Conservation (phyloP, 2,888 invertebrate genomes). For the Sphaerophoria rueppellii region DNA sequence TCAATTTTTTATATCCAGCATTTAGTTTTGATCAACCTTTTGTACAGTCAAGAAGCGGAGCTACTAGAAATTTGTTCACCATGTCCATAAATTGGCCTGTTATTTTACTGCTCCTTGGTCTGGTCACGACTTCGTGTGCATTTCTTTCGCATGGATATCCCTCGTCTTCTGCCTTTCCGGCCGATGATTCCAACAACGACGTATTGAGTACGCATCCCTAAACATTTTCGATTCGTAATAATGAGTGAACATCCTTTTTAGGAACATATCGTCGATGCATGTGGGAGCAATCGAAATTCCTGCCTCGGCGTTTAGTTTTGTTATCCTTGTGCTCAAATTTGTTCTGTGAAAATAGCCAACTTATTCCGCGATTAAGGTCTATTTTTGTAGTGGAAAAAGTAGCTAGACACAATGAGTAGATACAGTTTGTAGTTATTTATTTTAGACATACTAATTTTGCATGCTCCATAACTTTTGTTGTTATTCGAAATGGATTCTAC, state of each 20-base stretch:
- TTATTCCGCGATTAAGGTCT: conserved; percentile 81
- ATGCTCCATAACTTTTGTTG: conserved; percentile 36
- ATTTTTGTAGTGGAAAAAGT: conserved; percentile 82
- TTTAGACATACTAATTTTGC: conserved; percentile 26
- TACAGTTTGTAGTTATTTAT: conserved; percentile 67
- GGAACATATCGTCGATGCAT: conserved; percentile 81
- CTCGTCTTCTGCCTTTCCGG: conserved; percentile 48
- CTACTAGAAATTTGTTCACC: conserved; percentile 6
- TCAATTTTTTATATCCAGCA: conserved; percentile 36
- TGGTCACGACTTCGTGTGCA: conserved; percentile 44
- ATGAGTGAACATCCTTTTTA: conserved; percentile 55
- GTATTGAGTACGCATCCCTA: conserved; percentile 56
- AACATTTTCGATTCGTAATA: not conserved
- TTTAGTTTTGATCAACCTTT: conserved; percentile 58
- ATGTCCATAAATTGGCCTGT: conserved; percentile 49
- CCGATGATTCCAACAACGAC: conserved; percentile 62
- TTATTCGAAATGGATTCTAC: conserved; percentile 23
- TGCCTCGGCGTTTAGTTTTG: conserved; percentile 80
- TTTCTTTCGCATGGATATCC: conserved; percentile 64
- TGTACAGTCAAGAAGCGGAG: conserved; percentile 62
- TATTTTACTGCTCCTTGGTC: conserved; percentile 47
- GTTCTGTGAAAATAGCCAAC: conserved; percentile 81
- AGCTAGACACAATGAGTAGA: conserved; percentile 81
- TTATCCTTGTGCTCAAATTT: conserved; percentile 80
- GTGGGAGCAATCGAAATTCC: conserved; percentile 81